A percentile compares a stretch with the other conserved stretches of the same genome.
These are phyloP conservation scores for Hoplias malabaricus DNA, from an alignment of 2,113 vertebrate genomes.

Conservation along the genomic window DNA sequence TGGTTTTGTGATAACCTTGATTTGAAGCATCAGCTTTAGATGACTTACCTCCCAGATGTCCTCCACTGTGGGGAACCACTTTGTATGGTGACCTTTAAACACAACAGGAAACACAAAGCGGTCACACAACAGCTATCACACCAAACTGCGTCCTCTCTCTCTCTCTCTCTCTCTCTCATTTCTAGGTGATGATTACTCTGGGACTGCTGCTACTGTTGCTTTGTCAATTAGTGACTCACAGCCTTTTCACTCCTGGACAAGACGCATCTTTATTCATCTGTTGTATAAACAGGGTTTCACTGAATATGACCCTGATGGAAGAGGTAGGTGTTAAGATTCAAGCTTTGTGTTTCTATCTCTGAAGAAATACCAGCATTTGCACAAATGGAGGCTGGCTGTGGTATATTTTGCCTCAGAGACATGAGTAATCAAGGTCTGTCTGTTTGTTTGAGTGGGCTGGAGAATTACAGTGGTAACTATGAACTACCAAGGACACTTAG, in stretches of 20 bases:
- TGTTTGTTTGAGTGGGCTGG: neutral
- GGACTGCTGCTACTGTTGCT: neutral
- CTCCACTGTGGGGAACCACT: conserved; percentile 79
- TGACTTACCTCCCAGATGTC: conserved; percentile 81
- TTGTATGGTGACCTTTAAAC: conserved; percentile 86
- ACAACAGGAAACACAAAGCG: conserved; percentile 53
- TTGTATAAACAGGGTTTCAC: conserved; percentile 1
- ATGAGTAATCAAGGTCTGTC: neutral
- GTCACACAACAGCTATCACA: conserved; percentile 17
- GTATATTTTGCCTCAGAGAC: neutral
- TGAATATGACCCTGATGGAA: conserved; percentile 23
- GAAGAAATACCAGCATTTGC: neutral
- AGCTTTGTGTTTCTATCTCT: neutral
- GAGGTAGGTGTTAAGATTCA: neutral
- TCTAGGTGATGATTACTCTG: conserved; percentile 14
- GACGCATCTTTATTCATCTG: conserved; percentile 20
- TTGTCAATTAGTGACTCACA: neutral
- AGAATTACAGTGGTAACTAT: neutral
- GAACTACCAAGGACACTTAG: neutral
- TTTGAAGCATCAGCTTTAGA: neutral
- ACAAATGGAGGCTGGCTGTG: neutral
- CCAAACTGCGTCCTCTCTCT: conserved; percentile 22
- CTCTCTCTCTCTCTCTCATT: neutral
- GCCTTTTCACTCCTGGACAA: neutral
- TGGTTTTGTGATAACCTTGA: neutral